Evolutionary conservation across 2,888 invertebrate species (phyloP).

Genomic region (Ceriagrion tenellum): DNA sequence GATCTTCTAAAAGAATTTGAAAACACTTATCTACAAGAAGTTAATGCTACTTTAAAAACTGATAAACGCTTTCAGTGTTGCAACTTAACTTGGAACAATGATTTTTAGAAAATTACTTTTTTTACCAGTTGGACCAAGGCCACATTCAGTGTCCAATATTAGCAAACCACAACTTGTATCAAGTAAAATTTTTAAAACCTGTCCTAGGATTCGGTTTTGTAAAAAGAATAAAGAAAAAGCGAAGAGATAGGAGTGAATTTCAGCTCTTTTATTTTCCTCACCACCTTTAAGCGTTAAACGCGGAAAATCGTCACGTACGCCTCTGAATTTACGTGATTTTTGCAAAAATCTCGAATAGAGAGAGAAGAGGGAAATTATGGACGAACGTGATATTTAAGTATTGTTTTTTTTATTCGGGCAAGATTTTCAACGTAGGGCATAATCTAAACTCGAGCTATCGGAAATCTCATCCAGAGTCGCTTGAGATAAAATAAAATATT

Average conservation of each 20-base stretch:
- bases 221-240: not conserved
- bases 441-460: not conserved
- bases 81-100: too few relatives aligned
- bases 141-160: not conserved
- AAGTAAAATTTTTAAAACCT: not conserved
- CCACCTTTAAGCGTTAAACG: slow-evolving; percentile 34
- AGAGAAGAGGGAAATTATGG: not conserved
- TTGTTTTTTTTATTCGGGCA: not conserved
- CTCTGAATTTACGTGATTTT: slow-evolving; percentile 33
- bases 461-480: not conserved
- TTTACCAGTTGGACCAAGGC: too few relatives aligned
- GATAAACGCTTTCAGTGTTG: too few relatives aligned
- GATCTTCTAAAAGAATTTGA: too few relatives aligned
- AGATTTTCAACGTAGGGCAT: not conserved
- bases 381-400: not conserved
- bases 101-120: too few relatives aligned
- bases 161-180: not conserved
- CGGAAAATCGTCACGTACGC: slow-evolving; percentile 42
- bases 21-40: too few relatives aligned
- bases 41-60: too few relatives aligned
- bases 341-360: not conserved
- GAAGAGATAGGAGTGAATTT: not conserved
- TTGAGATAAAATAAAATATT: not conserved
- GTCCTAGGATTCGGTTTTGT: not conserved
- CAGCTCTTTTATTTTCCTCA: not conserved